Base-by-base conservation (phyloP, 2,797 vertebrate genomes). In the Perodicticus potto region DNA sequence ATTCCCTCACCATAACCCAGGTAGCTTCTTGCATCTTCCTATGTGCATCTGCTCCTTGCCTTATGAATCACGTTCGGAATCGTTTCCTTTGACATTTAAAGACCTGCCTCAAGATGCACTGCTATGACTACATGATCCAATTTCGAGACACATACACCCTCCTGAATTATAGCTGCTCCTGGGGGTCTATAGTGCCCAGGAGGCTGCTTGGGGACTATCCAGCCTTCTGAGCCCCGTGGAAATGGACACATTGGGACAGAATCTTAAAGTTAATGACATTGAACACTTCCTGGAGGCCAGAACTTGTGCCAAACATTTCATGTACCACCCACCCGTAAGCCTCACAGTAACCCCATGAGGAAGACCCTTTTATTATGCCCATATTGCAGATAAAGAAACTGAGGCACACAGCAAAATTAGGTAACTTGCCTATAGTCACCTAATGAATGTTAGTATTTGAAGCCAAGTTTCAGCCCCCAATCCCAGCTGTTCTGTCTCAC, bases 161-260 rank as follows among this genome's bases (percentile, higher is more conserved):
- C 61, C 32, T 43, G 81, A 59, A 45, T 32, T 2, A 37, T 1
- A 32, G 34, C 17, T 57, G 45, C 4, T 9, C 1, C 14, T 20
- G 0, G 45, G 69, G 57, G 34, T 74, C 76, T 37, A 32, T 59
- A 61, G 40, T 3, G 5, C 22, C 14, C 27, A 34, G 57, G 45
- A 83, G 12, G 7, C 43, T 67, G 25, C 43, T 32, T 14, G 17
- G 3, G 16, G 29, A 25, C 65, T n/a, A 29, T 67, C 32, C 20
- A 49, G n/a, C 45, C 20, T 37, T 1, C 1, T 13, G n/a, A 23
- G 25, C 20, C 29, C 45, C 16, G 22, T 0, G 1, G 3, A 32
- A 19, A 43, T 12, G 4, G 22, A 40, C 55, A 63, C 12, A 2
- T 4, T 11, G 49, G 67, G 65, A 53, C 7, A 43, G 34, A 78